phyloP scores from a whole-genome alignment of 2,888 invertebrate species.

The Hemaris fuciformis region DNA sequence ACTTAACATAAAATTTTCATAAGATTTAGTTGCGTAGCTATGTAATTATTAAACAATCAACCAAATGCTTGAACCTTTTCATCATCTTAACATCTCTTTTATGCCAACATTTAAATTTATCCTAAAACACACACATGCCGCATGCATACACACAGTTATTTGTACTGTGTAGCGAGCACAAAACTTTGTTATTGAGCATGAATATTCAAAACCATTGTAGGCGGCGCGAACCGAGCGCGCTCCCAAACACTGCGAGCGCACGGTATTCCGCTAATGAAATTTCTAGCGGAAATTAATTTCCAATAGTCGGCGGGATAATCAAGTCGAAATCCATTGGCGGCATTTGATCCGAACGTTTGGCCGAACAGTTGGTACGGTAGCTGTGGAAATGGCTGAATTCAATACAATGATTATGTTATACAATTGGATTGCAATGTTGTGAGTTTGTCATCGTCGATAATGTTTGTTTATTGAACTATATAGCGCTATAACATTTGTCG shows the following conservation, averaged over 20 bases:
- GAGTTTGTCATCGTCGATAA: background rate
- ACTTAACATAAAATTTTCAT: too few species aligned
- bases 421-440: background rate
- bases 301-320: background rate
- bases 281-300: slow-evolving; percentile 4
- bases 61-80: background rate
- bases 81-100: background rate
- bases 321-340: background rate
- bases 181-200: background rate
- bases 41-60: too few species aligned
- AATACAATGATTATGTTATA: background rate
- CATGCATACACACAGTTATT: background rate
- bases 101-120: background rate
- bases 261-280: slow-evolving; percentile 1
- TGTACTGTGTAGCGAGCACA: background rate
- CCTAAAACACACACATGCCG: background rate
- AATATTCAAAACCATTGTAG: background rate
- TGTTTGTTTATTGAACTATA: background rate
- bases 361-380: background rate
- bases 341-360: background rate
- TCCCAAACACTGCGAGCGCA: background rate
- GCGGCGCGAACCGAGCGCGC: background rate
- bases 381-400: background rate
- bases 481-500: background rate
- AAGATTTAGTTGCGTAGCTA: too few species aligned